Evolutionary conservation across 1,140 invertebrate species (phyloP).

Genomic region (Arion vulgaris): DNA sequence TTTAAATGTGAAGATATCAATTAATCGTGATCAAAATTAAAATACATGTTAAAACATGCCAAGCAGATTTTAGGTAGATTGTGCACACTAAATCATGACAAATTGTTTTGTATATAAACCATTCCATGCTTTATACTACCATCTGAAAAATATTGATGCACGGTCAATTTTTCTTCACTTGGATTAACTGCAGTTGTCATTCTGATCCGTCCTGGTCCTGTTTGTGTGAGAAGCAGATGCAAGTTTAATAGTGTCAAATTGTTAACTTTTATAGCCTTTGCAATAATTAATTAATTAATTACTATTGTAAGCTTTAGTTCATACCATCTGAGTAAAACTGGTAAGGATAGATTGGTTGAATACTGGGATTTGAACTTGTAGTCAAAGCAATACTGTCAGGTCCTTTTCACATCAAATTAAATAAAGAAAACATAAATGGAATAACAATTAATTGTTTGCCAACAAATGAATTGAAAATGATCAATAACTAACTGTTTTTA

Average conservation of each 20-base stretch:
- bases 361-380: conserved; percentile 47
- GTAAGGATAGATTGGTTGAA: conserved; percentile 48
- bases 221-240: conserved; percentile 8
- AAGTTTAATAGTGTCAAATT: neutral
- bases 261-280: neutral
- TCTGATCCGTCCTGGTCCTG: conserved; percentile 61
- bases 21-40: too few species aligned
- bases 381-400: conserved; percentile 59
- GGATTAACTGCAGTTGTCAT: conserved; percentile 48
- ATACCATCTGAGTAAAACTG: conserved; percentile 71
- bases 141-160: conserved; percentile 68
- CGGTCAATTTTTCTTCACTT: conserved; percentile 52
- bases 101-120: neutral
- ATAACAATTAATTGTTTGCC: too few species aligned
- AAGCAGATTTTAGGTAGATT: neutral
- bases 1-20: too few species aligned
- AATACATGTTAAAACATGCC: too few species aligned
- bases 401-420: conserved; percentile 41
- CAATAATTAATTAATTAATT: conserved; percentile 10
- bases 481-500: too few species aligned
- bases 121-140: conserved; percentile 56
- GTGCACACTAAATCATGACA: neutral
- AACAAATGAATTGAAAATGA: too few species aligned
- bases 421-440: neutral
- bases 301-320: conserved; percentile 68